Percentiles rank a stretch among this genome's conserved stretches.
Conservation (phyloP, 2,888 invertebrate genomes). For the Papilio gigon region DNA sequence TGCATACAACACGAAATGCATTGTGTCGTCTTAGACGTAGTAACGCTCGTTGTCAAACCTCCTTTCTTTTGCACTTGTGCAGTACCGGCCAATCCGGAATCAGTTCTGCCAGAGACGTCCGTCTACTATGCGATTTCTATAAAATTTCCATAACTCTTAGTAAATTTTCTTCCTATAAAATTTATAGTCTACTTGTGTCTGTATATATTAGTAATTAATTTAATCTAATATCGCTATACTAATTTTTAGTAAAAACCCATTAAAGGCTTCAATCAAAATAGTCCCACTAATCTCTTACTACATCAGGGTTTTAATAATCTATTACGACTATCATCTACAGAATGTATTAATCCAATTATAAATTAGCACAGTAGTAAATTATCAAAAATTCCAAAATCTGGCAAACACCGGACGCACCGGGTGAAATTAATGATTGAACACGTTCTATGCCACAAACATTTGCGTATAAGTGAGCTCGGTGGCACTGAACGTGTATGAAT, state of each 20-base stretch:
- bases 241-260: constrained; percentile 15
- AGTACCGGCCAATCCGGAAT: constrained; percentile 98
- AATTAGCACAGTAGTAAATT: constrained; percentile 43
- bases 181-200: constrained; percentile 36
- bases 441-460: neutral
- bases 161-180: constrained; percentile 42
- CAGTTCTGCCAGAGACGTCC: constrained; percentile 95
- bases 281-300: constrained; percentile 12
- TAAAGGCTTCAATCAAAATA: constrained; percentile 4
- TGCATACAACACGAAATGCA: constrained; percentile 75
- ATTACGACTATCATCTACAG: constrained; percentile 13
- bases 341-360: constrained; percentile 41
- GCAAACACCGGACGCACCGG: constrained; percentile 78
- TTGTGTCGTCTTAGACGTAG: constrained; percentile 70
- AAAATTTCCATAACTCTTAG: constrained; percentile 76
- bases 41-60: constrained; percentile 86
- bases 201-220: constrained; percentile 19
- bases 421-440: constrained; percentile 69
- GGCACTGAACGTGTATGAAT: constrained; percentile 49
- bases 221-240: constrained; percentile 4
- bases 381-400: constrained; percentile 73
- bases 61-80: constrained; percentile 90
- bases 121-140: constrained; percentile 84
- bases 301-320: constrained; percentile 4
- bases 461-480: neutral